Conservation (phyloP, 2,113 vertebrate species). For the Myanophis thanlyinensis region DNA sequence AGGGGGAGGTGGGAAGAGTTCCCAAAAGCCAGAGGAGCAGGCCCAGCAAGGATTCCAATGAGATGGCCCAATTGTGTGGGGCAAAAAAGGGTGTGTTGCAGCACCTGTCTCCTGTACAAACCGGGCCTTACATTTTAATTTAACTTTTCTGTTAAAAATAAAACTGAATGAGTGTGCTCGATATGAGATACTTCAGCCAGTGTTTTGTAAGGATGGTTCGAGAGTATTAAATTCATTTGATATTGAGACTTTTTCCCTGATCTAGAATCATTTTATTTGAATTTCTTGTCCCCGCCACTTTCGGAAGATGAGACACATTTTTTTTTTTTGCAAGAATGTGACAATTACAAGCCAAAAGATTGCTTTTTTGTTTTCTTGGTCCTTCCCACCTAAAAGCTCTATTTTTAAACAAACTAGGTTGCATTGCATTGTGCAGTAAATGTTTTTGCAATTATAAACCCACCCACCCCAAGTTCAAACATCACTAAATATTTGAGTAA, state of each 20-base stretch:
- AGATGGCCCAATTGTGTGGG: conserved; percentile 25
- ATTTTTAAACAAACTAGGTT: background rate
- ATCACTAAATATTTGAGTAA: background rate
- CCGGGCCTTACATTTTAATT: background rate
- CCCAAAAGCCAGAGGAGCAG: conserved; percentile 29
- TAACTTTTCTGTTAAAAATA: background rate
- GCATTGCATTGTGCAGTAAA: background rate
- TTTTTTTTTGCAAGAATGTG: background rate
- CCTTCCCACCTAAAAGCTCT: background rate
- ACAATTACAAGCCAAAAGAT: background rate
- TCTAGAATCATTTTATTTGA: background rate
- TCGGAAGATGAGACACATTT: background rate
- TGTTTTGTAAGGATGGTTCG: background rate
- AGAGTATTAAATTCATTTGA: background rate
- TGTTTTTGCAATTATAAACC: background rate
- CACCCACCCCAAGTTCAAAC: background rate
- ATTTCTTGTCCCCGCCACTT: background rate
- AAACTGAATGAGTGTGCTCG: background rate
- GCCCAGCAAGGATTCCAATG: conserved; percentile 22
- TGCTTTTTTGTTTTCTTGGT: background rate
- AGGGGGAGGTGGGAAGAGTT: conserved; percentile 1
- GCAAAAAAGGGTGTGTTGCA: conserved; percentile 7
- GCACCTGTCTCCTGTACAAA: background rate
- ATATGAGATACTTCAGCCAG: background rate
- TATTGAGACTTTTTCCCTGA: background rate